Base-by-base conservation (phyloP, 1,140 invertebrate genomes). In the Hypsibius dujardini region DNA sequence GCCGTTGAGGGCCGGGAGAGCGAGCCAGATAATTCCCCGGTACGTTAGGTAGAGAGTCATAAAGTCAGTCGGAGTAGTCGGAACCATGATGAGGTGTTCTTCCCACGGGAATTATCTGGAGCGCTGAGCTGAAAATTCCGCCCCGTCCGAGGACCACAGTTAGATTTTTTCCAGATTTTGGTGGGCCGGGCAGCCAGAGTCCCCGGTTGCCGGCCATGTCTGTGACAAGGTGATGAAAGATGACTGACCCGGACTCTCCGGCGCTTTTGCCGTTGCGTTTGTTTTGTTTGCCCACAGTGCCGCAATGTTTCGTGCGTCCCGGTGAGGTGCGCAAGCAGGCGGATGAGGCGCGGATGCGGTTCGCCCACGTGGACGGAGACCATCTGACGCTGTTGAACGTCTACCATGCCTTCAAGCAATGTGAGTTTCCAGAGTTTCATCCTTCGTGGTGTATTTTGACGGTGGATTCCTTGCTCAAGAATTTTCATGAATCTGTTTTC, bases 351-450 rank as follows among this genome's bases (percentile, higher is more conserved):
- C 99, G 98, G 84, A 94, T 95, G 88, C 84, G 94, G 72, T 99
- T 99, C 81, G 95, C 95, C 0, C 96, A 99, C 82, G 95, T 98
- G 75, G 95, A 99, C 82, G 96, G 96, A 45, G 96, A 99, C 82
- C 96, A 99, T 80, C 84, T 99, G 73, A 87, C 95, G 74, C 81
- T 98, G 78, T 82, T 96, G 76, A 87, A 99, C 83, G 87, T 98
- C 75, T 89, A 98, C 78, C 95, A 98, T 79, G 95, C 95, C 46
- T 99, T 98, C 78, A 98, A 98, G 83, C 95, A 98, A 83, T 97
- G 93, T 97, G 80, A 90, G 90, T 88, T 28, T 28, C 28, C 28
- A 28, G 28, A 28, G 76, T 28, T 42, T 28, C 28, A 59, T 14
- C 59, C 47, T 74, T 47, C 28, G 12, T 73, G 40, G 28, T 7